Evolutionary conservation across 2,888 invertebrate species (phyloP).

Genomic region (Deladenus siricidicola): DNA sequence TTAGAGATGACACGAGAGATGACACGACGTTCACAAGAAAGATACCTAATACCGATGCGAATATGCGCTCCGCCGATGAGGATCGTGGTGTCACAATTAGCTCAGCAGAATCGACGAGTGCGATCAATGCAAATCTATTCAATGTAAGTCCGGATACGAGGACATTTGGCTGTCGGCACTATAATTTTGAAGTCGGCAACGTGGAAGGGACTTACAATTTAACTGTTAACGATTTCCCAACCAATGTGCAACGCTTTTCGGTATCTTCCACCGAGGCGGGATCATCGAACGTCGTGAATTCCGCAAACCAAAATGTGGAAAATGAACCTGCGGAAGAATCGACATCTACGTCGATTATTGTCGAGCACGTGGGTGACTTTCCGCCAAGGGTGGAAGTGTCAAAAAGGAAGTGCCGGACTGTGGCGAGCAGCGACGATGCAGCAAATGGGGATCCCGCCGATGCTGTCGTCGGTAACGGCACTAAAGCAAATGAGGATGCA

Average conservation of each 20-base stretch:
- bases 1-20: neutral
- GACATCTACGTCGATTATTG: neutral
- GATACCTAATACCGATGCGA: no score
- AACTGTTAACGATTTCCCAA: neutral
- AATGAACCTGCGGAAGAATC: neutral
- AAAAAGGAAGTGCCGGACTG: neutral
- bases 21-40: no score
- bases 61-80: neutral
- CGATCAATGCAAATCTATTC: no score
- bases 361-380: conserved; percentile 5
- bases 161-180: no score
- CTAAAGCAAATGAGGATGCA: neutral
- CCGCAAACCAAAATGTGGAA: neutral
- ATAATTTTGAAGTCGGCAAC: no score
- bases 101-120: no score
- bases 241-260: neutral
- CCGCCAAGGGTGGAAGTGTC: conserved; percentile 2
- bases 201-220: no score
- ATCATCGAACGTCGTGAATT: neutral
- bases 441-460: no score
- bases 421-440: no score
- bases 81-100: neutral
- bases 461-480: neutral
- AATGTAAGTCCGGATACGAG: neutral
- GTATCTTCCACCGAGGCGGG: neutral